A percentile compares a stretch with the other conserved stretches of the same genome.
Conservation (phyloP, 2,888 invertebrate species). For the Tinea trinotella region DNA sequence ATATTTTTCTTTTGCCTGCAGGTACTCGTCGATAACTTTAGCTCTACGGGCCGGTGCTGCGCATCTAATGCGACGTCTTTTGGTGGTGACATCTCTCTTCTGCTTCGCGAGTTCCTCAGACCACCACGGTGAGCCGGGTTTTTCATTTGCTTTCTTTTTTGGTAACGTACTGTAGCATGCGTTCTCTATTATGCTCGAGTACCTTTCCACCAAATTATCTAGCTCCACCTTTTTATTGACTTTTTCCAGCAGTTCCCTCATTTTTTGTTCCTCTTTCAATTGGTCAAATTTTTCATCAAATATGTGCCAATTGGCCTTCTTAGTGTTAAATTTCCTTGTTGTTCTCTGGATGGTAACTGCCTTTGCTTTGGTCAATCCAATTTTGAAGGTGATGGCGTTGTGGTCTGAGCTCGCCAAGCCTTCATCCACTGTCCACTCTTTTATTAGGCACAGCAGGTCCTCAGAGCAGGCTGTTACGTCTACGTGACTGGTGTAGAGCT, state of each 20-base stretch:
- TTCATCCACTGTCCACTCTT: conserved; percentile 20
- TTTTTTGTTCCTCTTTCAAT: background rate
- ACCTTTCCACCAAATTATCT: background rate
- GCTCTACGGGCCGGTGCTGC: background rate
- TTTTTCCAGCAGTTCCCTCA: background rate
- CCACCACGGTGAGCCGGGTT: conserved; percentile 22
- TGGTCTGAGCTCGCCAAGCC: conserved; percentile 20
- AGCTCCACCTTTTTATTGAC: background rate
- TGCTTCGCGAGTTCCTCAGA: conserved; percentile 19
- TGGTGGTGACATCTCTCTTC: conserved; percentile 20
- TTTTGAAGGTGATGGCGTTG: conserved; percentile 17
- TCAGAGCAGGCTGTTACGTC: conserved; percentile 21
- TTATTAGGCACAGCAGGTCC: conserved; percentile 6
- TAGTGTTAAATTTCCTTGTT: background rate
- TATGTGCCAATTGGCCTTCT: background rate
- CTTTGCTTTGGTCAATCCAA: background rate
- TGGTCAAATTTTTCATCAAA: background rate
- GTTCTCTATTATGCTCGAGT: background rate
- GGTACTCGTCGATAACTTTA: background rate
- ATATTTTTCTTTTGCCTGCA: background rate
- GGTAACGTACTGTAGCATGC: background rate
- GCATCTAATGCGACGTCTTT: conserved; percentile 11
- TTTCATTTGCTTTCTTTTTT: background rate
- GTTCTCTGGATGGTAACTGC: background rate
- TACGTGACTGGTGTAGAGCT: conserved; percentile 16